Base-by-base conservation (phyloP, 2,113 vertebrate species). In the Manacus vitellinus region DNA sequence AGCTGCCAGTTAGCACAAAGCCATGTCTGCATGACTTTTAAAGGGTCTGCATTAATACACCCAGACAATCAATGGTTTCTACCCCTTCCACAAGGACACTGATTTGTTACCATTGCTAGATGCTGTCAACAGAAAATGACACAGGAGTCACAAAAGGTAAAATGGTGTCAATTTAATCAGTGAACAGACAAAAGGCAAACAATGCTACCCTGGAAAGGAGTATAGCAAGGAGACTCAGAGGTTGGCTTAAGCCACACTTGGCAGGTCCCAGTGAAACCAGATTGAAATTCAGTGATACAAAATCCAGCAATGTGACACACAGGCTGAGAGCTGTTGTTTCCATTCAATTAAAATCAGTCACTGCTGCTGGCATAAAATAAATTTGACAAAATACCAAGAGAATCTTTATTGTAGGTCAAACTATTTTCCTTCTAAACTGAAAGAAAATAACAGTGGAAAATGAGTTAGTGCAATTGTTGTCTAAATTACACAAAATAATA, bases 91-190 rank as follows among this genome's bases (percentile, higher is more conserved):
- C 98, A 98, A 98, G 98, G 98, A 98, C 98, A 97, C 39, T 27
- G 82, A 95, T 96, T 95, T 96, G 93, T 97, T 97, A 96, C 97
- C 82, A 95, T 96, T 97, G 96, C 96, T 88, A 95, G 97, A 94
- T 93, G 93, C 96, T 98, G 97, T 98, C 98, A 98, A 98, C 96
- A 97, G 94, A 98, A 98, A 98, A 97, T 98, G 97, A 98, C 97
- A 98, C 95, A 59, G 85, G 96, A 98, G 96, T 97, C 96, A 94
- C 96, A 96, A 96, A 97, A 98, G 97, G 96, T 97, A 98, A 98
- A 98, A 97, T 95, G 97, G 96, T 98, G 98, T 98, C 98, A 98
- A 96, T 98, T 98, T 98, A 98, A 98, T 98, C 98, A 98, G 96
- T 96, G 88, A 98, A 91, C 95, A 98, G 96, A 98, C 95, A 97